phyloP scores from a whole-genome alignment of 2,888 invertebrate genomes.

The Netelia melanura region DNA sequence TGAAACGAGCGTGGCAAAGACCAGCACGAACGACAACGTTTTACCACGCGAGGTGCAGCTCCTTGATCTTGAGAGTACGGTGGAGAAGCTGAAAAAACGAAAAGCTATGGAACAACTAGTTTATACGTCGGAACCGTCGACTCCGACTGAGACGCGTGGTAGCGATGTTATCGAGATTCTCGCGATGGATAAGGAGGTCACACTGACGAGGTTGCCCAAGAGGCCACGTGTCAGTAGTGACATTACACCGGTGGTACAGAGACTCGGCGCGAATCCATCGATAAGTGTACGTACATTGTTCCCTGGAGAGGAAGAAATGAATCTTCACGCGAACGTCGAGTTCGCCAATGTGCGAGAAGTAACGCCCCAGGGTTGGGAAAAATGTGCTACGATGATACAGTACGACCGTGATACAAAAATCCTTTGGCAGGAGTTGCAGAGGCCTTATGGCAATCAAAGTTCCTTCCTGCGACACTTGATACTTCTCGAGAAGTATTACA shows the following conservation, averaged over 20 bases:
- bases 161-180: constrained; percentile 83
- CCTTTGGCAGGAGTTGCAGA: constrained; percentile 93
- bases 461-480: constrained; percentile 93
- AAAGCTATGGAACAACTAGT: constrained; percentile 79
- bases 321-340: constrained; percentile 91
- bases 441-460: constrained; percentile 95
- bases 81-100: constrained; percentile 82
- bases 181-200: constrained; percentile 87
- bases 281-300: constrained; percentile 93
- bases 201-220: constrained; percentile 86
- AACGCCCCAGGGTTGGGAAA: constrained; percentile 94
- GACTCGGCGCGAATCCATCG: constrained; percentile 92
- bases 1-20: constrained; percentile 68
- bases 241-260: constrained; percentile 88
- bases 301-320: constrained; percentile 94
- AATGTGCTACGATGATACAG: constrained; percentile 91
- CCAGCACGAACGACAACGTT: constrained; percentile 67
- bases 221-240: constrained; percentile 84
- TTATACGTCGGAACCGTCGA: constrained; percentile 71
- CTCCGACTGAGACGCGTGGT: constrained; percentile 71
- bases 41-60: constrained; percentile 73
- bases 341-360: constrained; percentile 90
- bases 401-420: constrained; percentile 93
- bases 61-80: constrained; percentile 80
- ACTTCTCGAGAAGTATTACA: constrained; percentile 93